Conservation (phyloP, 2,113 vertebrate species). For the Scomber colias region DNA sequence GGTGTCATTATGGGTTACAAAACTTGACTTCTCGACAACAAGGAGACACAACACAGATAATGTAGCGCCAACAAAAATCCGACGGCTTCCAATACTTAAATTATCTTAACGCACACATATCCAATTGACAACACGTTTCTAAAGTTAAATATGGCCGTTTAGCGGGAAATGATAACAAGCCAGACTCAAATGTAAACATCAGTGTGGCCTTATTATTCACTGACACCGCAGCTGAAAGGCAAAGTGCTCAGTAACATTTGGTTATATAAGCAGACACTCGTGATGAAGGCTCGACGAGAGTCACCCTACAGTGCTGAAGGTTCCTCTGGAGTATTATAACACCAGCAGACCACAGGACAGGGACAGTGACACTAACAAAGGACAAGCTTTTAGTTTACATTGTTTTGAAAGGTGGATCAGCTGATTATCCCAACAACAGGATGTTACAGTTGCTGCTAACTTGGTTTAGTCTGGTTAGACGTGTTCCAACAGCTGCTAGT, state of each 20-base stretch:
- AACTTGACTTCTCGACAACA: constrained; percentile 43
- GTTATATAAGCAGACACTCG: constrained; percentile 57
- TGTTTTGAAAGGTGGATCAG: background rate
- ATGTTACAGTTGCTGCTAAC: background rate
- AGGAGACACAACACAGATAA: constrained; percentile 3
- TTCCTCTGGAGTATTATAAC: constrained; percentile 1
- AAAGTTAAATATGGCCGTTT: background rate
- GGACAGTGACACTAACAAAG: background rate
- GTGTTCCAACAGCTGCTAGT: constrained; percentile 21
- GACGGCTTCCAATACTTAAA: background rate
- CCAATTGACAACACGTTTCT: background rate
- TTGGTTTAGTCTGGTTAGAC: background rate
- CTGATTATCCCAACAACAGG: background rate
- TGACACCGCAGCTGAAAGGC: constrained; percentile 48
- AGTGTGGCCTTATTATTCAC: constrained; percentile 22
- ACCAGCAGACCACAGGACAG: constrained; percentile 10
- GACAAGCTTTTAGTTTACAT: background rate
- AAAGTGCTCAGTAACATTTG: constrained; percentile 39
- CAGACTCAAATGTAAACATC: constrained; percentile 46
- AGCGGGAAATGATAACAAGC: constrained; percentile 37
- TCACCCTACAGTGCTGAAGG: constrained; percentile 9
- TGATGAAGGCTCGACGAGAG: constrained; percentile 17
- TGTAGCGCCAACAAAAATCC: background rate
- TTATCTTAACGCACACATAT: background rate
- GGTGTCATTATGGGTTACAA: constrained; percentile 25